Percentiles rank a stretch among this genome's conserved stretches.
Conservation (phyloP, 2,797 vertebrate genomes). For the Scleropages formosus region DNA sequence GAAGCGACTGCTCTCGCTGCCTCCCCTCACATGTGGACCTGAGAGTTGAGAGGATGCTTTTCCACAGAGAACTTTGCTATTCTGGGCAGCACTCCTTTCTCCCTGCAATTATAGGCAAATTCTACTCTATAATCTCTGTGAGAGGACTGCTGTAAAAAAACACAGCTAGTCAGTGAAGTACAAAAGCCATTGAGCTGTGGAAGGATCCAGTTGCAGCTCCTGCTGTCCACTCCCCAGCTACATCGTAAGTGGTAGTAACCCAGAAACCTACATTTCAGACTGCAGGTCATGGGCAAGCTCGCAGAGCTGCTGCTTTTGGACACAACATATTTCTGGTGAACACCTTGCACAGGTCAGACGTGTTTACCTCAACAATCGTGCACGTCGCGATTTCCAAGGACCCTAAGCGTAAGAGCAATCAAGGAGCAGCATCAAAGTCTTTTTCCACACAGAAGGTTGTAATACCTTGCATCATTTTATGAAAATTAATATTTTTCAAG, state of each 20-base stretch:
- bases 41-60: not conserved
- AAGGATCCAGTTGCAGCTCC: not conserved
- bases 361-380: too few relatives aligned
- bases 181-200: not conserved
- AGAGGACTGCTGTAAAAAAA: constrained; percentile 1
- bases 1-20: too few relatives aligned
- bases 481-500: too few relatives aligned
- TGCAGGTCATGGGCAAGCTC: not conserved
- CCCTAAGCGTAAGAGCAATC: too few relatives aligned
- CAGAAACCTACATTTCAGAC: not conserved
- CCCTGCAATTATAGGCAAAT: constrained; percentile 16
- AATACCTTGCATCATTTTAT: too few relatives aligned
- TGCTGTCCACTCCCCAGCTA: not conserved
- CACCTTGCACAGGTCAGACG: too few relatives aligned
- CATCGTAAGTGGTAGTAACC: not conserved
- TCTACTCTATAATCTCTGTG: not conserved
- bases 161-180: not conserved
- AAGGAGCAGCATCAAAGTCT: too few relatives aligned
- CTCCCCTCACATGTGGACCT: constrained; percentile 1
- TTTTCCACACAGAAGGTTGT: too few relatives aligned
- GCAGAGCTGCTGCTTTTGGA: too few relatives aligned
- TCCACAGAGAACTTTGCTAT: not conserved
- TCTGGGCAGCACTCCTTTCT: not conserved
- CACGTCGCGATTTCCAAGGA: too few relatives aligned
- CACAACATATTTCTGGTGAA: too few relatives aligned